Percentiles rank a stretch among this genome's conserved stretches.
Conservation (phyloP, 2,888 invertebrate genomes). For the Mongoloraphidia duomilia region DNA sequence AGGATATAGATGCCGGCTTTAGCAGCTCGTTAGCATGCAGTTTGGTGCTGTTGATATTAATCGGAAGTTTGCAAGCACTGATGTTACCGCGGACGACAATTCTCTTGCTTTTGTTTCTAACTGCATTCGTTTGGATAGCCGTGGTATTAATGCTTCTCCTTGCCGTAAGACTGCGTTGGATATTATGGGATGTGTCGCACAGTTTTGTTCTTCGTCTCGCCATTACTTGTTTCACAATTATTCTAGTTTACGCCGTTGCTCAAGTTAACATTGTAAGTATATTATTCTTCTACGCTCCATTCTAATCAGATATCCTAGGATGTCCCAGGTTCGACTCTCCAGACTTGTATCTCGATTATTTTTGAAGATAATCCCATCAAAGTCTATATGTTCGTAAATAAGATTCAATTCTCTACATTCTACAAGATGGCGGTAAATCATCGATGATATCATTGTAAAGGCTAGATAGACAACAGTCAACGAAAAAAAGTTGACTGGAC, state of each 20-base stretch:
- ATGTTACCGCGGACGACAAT: conserved; percentile 76
- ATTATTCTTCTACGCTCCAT: background rate
- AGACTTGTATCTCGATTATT: no score
- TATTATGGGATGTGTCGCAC: conserved; percentile 73
- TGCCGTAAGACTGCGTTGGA: conserved; percentile 69
- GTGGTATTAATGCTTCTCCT: conserved; percentile 71
- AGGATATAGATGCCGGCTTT: conserved; percentile 74
- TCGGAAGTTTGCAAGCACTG: conserved; percentile 63
- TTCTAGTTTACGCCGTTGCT: conserved; percentile 75
- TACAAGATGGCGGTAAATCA: no score
- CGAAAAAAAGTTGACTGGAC: no score
- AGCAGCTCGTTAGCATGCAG: conserved; percentile 69
- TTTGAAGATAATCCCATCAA: no score
- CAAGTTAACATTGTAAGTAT: conserved; percentile 83
- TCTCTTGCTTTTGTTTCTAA: conserved; percentile 68
- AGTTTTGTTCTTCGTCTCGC: conserved; percentile 71
- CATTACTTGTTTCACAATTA: conserved; percentile 74
- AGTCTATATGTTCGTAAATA: no score
- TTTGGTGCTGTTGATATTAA: conserved; percentile 55
- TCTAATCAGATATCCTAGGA: no score
- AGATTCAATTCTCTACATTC: no score
- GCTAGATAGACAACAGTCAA: no score
- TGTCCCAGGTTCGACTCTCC: no score
- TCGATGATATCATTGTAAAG: no score
- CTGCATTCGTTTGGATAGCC: conserved; percentile 82